Base-by-base conservation (phyloP, 2,113 vertebrate species). In the Beaufortia kweichowensis region DNA sequence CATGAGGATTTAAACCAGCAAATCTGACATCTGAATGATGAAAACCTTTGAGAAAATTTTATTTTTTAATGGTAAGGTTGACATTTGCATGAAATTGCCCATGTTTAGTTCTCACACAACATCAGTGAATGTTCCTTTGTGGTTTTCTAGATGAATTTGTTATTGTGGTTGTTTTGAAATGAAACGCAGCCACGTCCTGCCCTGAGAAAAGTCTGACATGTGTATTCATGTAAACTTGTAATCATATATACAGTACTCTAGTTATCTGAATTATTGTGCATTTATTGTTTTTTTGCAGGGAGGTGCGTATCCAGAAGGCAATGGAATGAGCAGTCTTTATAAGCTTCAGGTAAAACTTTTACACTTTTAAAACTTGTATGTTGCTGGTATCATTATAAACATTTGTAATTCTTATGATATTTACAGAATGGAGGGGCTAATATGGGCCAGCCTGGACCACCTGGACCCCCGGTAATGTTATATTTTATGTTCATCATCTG, bases 311-410 rank as follows among this genome's bases (percentile, higher is more conserved):
- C 90, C 88, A 84, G 95, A 98, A 88, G 93, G 94, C 77, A 97
- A 94, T 26, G 97, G 97, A 85, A 98, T 99, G 97, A 93, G 97
- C 90, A 96, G 94, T 85, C 92, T 99, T 39, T 99, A 98, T 91
- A 99, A 98, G 90, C 92, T 95, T 64, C 95, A 99, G 97, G 97
- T 99, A 95, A 86, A 87, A n/a, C 15, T n/a, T n/a, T n/a, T n/a
- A n/a, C n/a, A n/a, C n/a, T n/a, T n/a, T n/a, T n/a, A n/a, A n/a
- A n/a, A n/a, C n/a, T n/a, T n/a, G n/a, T n/a, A n/a, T n/a, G n/a
- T n/a, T n/a, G n/a, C n/a, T n/a, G n/a, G n/a, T n/a, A n/a, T n/a
- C n/a, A n/a, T n/a, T n/a, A n/a, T n/a, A n/a, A n/a, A n/a, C n/a
- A n/a, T 6, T 26, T 33, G 5, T 60, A 63, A 50, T 83, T 82